Base-by-base conservation (phyloP, 2,888 invertebrate species). In the Parasteatoda lunata region DNA sequence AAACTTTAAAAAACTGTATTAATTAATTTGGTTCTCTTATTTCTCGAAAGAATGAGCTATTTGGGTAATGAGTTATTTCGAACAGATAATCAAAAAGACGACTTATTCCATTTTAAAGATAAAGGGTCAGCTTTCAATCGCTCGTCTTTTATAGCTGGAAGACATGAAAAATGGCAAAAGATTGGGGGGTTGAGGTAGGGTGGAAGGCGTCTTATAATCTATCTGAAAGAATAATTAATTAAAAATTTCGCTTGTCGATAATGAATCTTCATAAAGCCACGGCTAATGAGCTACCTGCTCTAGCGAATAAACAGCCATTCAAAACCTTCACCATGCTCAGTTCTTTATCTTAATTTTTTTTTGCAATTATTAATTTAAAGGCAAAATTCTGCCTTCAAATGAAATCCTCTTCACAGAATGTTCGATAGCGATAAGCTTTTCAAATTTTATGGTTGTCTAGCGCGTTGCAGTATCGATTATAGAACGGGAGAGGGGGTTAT, bases 201-300 rank as follows among this genome's bases (percentile, higher is more conserved):
- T 13, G 30, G 11, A 65, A 13, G 49, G 51, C 71, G 65, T 79
- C 78, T 79, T 72, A 79, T 72, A 79, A 79, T 79, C 72, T 79
- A 72, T 79, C 79, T 79, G 70, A 15, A 54, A 51, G 71, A 79
- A 79, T 79, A 79, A 79, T 79, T 79, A 79, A 79, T 79, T 79
- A 79, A 79, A 79, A 79, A 79, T 65, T 30, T 71, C 70, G 45
- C 79, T 59, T 79, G 79, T 71, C 79, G 79, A 79, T 79, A 79
- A 79, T 79, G 79, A 79, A 79, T 79, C 79, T 79, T 79, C 79
- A 79, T 79, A 79, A 79, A 79, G 71, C 79, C 79, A 79, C 64
- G 79, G 79, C 79, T 79, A 79, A 79, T 79, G 79, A 79, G 79
- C 71, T 79, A 79, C 79, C 15, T 71, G 71, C 64, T 79, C 79